Base-by-base conservation (phyloP, 1,140 invertebrate genomes). In the Cardiocondyla obscurior region DNA sequence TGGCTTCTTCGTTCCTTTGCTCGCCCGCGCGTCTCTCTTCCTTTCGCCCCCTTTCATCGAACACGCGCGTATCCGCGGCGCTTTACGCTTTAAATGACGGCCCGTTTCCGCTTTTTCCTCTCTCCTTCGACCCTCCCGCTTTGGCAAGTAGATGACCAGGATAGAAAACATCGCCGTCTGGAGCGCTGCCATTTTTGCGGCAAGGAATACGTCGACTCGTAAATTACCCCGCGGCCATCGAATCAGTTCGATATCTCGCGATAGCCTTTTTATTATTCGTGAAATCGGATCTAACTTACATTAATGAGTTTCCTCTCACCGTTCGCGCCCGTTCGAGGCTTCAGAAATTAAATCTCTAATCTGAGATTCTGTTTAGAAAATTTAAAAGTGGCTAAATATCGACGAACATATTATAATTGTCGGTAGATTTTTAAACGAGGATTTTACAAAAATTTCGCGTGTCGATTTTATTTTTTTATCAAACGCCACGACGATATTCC, bases 101-200 rank as follows among this genome's bases (percentile, higher is more conserved):
- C 39, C 67, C 74, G 62, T 53, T 81, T 81, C 77, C 77, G 39
- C 42, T 73, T 81, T 58, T 73, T 51, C 42, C 39, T 58, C 39
- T 58, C 53, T 53, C 51, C 42, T 42, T 81, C 25, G 25, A 25
- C 62, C 62, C 60, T 36, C 33, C 16, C 33, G 62, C 49, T 79
- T 79, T 79, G 74, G 74, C 74, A 79, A 79, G 67, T 81, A 28
- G 70, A 60, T 73, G 84, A 84, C n/a, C 55, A 51, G 51, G 46
- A 67, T 69, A 67, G 46, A 58, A 58, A 81, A 79, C 81, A 86
- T 86, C 85, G 82, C 69, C 51, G 70, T 73, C 82, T 49, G 85
- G 72, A 86, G 44, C 67, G 76, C 60, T 77, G 81, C 85, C 81
- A 87, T 81, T 87, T 79, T 87, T 82, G 85, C 58, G 67, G 85